Conservation (phyloP, 2,888 invertebrate species). For the Leptopilina myrica region DNA sequence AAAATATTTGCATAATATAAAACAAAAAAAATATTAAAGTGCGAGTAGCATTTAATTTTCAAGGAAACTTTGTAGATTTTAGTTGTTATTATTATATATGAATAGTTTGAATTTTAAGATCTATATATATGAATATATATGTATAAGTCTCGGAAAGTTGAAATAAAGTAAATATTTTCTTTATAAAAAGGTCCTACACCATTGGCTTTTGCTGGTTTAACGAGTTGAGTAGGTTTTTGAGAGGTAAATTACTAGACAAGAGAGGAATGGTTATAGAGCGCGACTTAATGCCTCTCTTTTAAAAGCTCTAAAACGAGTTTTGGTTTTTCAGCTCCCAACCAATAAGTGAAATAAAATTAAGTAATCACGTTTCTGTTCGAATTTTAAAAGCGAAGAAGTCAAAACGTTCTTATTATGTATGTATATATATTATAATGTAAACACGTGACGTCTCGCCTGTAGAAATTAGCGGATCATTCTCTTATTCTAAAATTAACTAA, state of each 20-base stretch:
- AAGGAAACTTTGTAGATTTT: neutral
- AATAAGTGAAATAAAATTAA: conserved; percentile 25
- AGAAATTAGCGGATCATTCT: conserved; percentile 4
- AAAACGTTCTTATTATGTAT: neutral
- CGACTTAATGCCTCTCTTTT: conserved; percentile 39
- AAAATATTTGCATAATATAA: neutral
- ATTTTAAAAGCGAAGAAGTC: neutral
- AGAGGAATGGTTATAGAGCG: conserved; percentile 44
- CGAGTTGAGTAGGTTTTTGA: conserved; percentile 50
- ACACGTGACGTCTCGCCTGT: neutral
- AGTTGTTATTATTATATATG: neutral
- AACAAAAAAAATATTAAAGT: neutral
- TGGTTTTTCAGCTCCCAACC: conserved; percentile 7
- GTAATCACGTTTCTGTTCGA: conserved; percentile 12
- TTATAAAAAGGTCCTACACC: conserved; percentile 24
- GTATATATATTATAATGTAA: neutral
- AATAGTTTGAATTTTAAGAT: neutral
- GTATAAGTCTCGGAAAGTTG: neutral
- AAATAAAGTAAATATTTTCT: conserved; percentile 10
- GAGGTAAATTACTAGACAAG: conserved; percentile 47
- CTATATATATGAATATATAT: neutral
- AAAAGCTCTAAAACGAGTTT: conserved; percentile 12
- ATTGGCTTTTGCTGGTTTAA: conserved; percentile 44
- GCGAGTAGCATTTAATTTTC: neutral
- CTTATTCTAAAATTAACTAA: neutral